Base-by-base conservation (phyloP, 2,888 invertebrate genomes). In the Myopa tessellatipennis region DNA sequence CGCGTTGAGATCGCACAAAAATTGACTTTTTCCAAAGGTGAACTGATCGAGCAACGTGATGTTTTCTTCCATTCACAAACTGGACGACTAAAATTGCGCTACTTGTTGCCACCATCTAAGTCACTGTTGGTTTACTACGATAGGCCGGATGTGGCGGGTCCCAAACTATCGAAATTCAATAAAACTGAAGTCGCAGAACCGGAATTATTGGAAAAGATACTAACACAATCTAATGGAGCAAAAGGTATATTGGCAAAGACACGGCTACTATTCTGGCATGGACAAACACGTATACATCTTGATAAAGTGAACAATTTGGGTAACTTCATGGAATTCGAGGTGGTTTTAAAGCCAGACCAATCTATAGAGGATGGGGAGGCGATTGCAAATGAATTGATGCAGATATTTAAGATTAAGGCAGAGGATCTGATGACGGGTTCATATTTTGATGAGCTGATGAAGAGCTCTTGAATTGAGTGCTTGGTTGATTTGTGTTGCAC, bases 121-220 rank as follows among this genome's bases (percentile, higher is more conserved):
- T 84, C 94, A 1, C 93, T 95, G 81, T 89, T 98, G 55, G 94
- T 98, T 52, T 94, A 92, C 81, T 98, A 98, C 85, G 91, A 94
- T 72, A 91, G 98, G 74, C 92, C 93, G 0, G 93, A 98, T 88
- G 88, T 90, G 14, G 90, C 90, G 8, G 98, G 97, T 0, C 97
- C 98, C 0, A 98, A 97, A 86, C 86, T 95, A 4, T 92, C 93
- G 74, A 90, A 92, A 69, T 98, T 93, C 85, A 92, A 93, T 80
- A 92, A 94, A 83, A 90, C 93, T 10, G 84, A 90, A 16, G 85
- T 90, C 0, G 90, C 90, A 34, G 91, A 91, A 81, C 91, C 93
- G 34, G 84, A 84, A 0, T 81, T 91, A 63, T 85, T 89, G 85
- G 96, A 89, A 83, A 89, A 80, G 85, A 91, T 90, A 90, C 92